Percentiles rank a stretch among this genome's conserved stretches.
These are phyloP conservation scores for Cataglyphis rosenhaueri DNA, from an alignment of 2,888 invertebrate genomes.

Conservation along the genomic window DNA sequence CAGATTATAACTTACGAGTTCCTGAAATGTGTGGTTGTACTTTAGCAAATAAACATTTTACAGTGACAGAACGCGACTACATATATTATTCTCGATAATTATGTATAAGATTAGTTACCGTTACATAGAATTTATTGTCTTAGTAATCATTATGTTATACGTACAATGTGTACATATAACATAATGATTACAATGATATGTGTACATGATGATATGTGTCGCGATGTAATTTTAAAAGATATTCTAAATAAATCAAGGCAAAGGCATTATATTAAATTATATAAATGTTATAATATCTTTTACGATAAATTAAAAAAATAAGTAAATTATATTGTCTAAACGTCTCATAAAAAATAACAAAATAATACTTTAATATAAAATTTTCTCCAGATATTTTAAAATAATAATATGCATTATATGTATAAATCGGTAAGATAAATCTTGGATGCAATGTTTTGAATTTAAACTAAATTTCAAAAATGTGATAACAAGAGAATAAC, in stretches of 20 bases:
- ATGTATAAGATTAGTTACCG: background rate
- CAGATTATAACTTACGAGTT: slow-evolving; percentile 23
- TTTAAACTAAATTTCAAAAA: background rate
- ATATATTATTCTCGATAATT: background rate
- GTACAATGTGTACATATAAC: background rate
- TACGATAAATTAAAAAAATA: background rate
- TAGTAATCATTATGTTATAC: background rate
- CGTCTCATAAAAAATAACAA: background rate
- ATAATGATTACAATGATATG: too few species aligned
- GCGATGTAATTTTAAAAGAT: background rate
- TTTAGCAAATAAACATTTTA: slow-evolving; percentile 15
- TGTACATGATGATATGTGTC: background rate
- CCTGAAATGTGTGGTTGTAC: slow-evolving; percentile 11
- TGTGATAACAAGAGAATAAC: background rate
- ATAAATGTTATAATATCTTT: background rate
- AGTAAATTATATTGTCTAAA: background rate
- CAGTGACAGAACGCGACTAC: background rate
- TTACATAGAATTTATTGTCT: background rate
- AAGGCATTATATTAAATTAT: background rate
- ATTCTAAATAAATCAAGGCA: background rate
- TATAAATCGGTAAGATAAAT: background rate
- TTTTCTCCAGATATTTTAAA: background rate
- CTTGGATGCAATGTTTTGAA: background rate
- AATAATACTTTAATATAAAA: background rate
- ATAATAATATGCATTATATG: background rate